These are phyloP conservation scores for Pygocentrus nattereri DNA, from an alignment of 2,797 vertebrate genomes.

Conservation along the genomic window DNA sequence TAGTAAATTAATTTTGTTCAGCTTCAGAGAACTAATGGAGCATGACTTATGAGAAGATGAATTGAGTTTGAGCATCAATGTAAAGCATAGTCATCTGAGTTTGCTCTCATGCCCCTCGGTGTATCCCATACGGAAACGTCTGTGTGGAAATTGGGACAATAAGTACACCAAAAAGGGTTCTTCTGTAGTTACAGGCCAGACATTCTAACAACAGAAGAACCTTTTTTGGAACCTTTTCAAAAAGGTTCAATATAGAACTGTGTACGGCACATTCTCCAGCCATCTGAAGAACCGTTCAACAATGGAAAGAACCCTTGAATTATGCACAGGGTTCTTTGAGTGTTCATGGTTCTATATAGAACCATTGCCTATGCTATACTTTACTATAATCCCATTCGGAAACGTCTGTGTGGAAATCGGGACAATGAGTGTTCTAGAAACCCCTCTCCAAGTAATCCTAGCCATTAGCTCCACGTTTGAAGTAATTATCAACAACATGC, in stretches of 20 bases:
- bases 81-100: not conserved
- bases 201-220: no score
- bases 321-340: no score
- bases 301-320: no score
- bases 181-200: no score
- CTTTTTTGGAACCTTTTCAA: no score
- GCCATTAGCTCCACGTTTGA: not conserved
- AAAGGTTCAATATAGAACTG: no score
- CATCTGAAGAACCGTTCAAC: no score
- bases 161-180: no score
- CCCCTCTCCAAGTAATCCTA: not conserved
- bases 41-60: constrained; percentile 1
- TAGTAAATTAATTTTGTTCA: constrained; percentile 23
- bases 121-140: not conserved
- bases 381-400: not conserved
- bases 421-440: not conserved
- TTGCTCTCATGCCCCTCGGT: not conserved
- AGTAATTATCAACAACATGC: constrained; percentile 27
- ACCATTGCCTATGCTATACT: no score
- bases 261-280: no score
- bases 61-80: not conserved
- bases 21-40: constrained; percentile 12
- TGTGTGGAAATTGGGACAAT: constrained; percentile 1
- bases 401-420: not conserved
- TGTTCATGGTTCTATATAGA: no score